Percentiles rank a stretch among this genome's conserved stretches.
phyloP scores from a whole-genome alignment of 1,140 invertebrate species.

The Brachionus rotundiformis region DNA sequence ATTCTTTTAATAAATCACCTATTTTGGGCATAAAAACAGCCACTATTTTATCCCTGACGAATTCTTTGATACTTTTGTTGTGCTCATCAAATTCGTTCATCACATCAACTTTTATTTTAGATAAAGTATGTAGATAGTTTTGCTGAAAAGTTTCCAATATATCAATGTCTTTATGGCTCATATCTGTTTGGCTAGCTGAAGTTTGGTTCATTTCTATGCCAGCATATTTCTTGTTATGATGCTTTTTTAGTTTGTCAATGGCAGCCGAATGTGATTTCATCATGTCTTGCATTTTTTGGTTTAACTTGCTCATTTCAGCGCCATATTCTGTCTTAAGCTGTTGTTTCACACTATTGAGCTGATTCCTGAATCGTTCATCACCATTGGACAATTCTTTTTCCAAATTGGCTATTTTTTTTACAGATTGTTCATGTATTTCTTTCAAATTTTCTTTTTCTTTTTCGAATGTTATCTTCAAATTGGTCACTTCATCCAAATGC shows the following conservation, averaged over 20 bases:
- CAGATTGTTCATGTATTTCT: conserved; percentile 10
- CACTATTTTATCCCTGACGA: conserved; percentile 9
- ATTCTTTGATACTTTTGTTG: conserved; percentile 15
- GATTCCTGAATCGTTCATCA: conserved; percentile 3
- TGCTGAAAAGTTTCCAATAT: conserved; percentile 33
- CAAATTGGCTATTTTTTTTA: not conserved
- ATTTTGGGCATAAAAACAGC: conserved; percentile 40
- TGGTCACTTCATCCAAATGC: conserved; percentile 45
- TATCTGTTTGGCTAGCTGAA: conserved; percentile 1
- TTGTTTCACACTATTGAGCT: not conserved
- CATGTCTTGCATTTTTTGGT: conserved; percentile 36
- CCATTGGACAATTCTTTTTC: conserved; percentile 20
- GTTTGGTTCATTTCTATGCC: not conserved
- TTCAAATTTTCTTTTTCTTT: conserved; percentile 36
- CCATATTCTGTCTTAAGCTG: conserved; percentile 19
- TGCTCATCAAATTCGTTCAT: conserved; percentile 39
- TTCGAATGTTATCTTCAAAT: conserved; percentile 39
- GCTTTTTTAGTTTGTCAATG: not conserved
- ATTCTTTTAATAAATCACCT: conserved; percentile 35
- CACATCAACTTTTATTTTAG: conserved; percentile 38
- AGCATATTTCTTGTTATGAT: not conserved
- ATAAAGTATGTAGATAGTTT: conserved; percentile 17
- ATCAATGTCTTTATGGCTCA: conserved; percentile 22
- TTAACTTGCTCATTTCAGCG: conserved; percentile 3
- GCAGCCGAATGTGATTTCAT: conserved; percentile 21